A percentile compares a stretch with the other conserved stretches of the same genome.
phyloP scores from a whole-genome alignment of 1,140 invertebrate species.

The Drosophila ficusphila region DNA sequence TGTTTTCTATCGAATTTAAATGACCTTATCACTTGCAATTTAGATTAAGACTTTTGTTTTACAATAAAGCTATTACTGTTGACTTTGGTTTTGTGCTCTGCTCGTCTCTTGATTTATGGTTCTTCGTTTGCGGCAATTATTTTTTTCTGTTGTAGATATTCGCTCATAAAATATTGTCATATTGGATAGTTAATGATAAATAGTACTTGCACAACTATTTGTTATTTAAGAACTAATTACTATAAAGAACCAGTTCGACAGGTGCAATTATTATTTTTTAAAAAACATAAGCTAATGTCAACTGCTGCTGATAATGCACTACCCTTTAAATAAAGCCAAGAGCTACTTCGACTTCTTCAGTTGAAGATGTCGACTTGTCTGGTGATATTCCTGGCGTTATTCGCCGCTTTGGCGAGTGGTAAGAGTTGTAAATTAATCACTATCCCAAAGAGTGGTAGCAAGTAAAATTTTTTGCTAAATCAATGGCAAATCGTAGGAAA shows the following conservation, averaged over 20 bases:
- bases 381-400: slow-evolving; percentile 30
- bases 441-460: slow-evolving; percentile 27
- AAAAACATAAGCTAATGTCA: background rate
- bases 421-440: slow-evolving; percentile 10
- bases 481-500: slow-evolving; percentile 33
- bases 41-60: too few relatives aligned
- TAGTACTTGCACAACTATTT: too few relatives aligned
- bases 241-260: slow-evolving; percentile 6
- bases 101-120: too few relatives aligned
- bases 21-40: background rate
- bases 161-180: too few relatives aligned
- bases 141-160: too few relatives aligned
- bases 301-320: slow-evolving; percentile 8
- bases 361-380: slow-evolving; percentile 42
- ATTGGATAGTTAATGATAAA: too few relatives aligned
- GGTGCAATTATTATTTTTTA: background rate
- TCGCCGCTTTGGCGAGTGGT: slow-evolving; percentile 28
- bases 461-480: background rate
- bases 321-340: slow-evolving; percentile 29
- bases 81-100: too few relatives aligned
- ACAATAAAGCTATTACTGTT: too few relatives aligned
- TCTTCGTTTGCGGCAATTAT: too few relatives aligned
- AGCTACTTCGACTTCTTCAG: background rate
- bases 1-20: slow-evolving; percentile 7
- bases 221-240: too few relatives aligned